Base-by-base conservation (phyloP, 2,888 invertebrate species). In the Ophraella communa region DNA sequence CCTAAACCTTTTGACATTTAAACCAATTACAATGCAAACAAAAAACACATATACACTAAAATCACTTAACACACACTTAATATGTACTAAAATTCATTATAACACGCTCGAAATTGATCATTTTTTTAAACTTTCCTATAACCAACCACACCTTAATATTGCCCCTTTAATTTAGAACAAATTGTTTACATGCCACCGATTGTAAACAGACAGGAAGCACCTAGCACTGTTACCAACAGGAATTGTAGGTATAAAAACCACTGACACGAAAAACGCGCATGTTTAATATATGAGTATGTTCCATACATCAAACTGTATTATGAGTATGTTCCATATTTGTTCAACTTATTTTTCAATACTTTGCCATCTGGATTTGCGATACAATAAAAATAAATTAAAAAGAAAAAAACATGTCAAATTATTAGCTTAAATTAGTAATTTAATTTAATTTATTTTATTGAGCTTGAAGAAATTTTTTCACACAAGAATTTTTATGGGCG, bases 1-100 rank as follows among this genome's bases (percentile, higher is more conserved):
- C 80, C 79, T 79, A 77, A 71, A 68, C 67, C 57, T 67, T 66
- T 61, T 59, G 71, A 70, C 69, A 71, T 72, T 65, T 62, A 65
- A 61, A 60, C 60, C 14, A 27, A 60, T 60, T 60, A 52, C 44
- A 53, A 60, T 27, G 44, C 60, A 60, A 52, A 60, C 52, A 52
- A 60, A 49, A 52, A 21, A 60, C 33, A 60, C 52, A 60, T 49
- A 53, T 44, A 53, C 53, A 53, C 42, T 44, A 60, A 60, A 60
- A 60, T 60, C 60, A 60, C 60, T 44, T 60, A 60, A 60, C 60
- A 52, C 60, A 44, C 60, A 60, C 60, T 60, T 60, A 30, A 60
- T 60, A 52, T 60, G 11, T 44, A 53, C 33, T 53, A 44, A 60
- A 60, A 53, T 44, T 49, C 33, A 52, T 44, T 52, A 30, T 60